Base-by-base conservation (phyloP, 1,140 invertebrate species). In the Hermetia illucens region DNA sequence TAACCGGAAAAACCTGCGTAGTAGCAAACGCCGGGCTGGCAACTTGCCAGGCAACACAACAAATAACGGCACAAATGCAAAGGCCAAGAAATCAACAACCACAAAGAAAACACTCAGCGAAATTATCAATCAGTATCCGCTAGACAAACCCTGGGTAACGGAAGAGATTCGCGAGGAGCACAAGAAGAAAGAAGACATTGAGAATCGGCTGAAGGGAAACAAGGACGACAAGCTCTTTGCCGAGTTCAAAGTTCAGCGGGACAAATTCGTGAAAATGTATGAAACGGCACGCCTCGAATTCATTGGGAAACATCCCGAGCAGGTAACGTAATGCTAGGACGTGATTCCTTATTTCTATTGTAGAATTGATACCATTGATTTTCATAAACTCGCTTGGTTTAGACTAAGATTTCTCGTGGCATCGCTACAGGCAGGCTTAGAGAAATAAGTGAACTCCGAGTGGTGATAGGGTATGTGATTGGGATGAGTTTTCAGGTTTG, bases 81-180 rank as follows among this genome's bases (percentile, higher is more conserved):
- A 25, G 24, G 52, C 58, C 4, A 53, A 47, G 41, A 58, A 58
- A 36, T 48, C 51, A 45, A 27, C 24, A 27, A 27, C 24, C 24
- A 54, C 49, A 20, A 58, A 58, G 6, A 58, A 56, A 25, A 58
- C 55, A 15, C 39, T 58, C 0, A 58, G 56, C 25, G 53, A 58
- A 35, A 41, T 58, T n/a, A 44, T 58, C 8, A 58, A 59, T 46
- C 57, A 59, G 22, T 59, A 59, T 47, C 54, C 55, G 16, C 47
- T 61, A 17, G 55, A 58, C 16, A 60, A 60, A 42, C 58, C 58
- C 2, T 61, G 58, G 55, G 55, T 61, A 5, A 55, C 46, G 8
- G 50, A 54, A 15, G 53, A 58, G 34, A 55, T 61, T 21, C 52
- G 50, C 5, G 42, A 21, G 8, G 50, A 53, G 8, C 47, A 60